These are phyloP conservation scores for Ormyrus nitidulus DNA, from an alignment of 2,888 invertebrate species.

Conservation along the genomic window DNA sequence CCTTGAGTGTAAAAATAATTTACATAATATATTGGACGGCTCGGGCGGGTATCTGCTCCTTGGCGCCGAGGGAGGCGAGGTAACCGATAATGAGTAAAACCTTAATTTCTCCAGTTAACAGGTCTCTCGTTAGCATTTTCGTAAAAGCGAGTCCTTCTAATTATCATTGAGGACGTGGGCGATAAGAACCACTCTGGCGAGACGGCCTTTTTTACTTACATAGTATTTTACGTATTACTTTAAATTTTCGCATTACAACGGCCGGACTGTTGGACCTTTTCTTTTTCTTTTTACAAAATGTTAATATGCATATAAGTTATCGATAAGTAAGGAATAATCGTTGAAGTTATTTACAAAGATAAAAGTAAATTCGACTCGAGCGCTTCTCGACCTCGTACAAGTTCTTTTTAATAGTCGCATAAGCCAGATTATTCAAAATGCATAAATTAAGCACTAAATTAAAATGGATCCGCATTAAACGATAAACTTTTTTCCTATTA, in stretches of 20 bases:
- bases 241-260: constrained; percentile 11
- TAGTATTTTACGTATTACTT: constrained; percentile 31
- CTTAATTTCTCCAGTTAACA: constrained; percentile 40
- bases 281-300: not conserved
- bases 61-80: constrained; percentile 28
- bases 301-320: not conserved
- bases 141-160: constrained; percentile 31
- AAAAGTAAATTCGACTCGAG: too few species aligned
- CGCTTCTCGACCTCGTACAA: not conserved
- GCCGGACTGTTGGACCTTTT: not conserved
- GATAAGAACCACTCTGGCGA: constrained; percentile 17
- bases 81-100: constrained; percentile 46
- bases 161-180: constrained; percentile 35
- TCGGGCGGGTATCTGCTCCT: constrained; percentile 23
- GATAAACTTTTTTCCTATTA: too few species aligned
- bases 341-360: too few species aligned
- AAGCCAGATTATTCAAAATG: too few species aligned
- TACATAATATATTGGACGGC: constrained; percentile 49
- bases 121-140: constrained; percentile 41
- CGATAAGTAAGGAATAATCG: not conserved
- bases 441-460: not conserved
- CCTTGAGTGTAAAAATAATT: constrained; percentile 29
- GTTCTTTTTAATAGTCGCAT: too few species aligned
- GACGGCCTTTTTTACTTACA: constrained; percentile 12
- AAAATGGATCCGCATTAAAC: not conserved